Base-by-base conservation (phyloP, 2,797 vertebrate genomes). In the Coccyzus lansbergi region DNA sequence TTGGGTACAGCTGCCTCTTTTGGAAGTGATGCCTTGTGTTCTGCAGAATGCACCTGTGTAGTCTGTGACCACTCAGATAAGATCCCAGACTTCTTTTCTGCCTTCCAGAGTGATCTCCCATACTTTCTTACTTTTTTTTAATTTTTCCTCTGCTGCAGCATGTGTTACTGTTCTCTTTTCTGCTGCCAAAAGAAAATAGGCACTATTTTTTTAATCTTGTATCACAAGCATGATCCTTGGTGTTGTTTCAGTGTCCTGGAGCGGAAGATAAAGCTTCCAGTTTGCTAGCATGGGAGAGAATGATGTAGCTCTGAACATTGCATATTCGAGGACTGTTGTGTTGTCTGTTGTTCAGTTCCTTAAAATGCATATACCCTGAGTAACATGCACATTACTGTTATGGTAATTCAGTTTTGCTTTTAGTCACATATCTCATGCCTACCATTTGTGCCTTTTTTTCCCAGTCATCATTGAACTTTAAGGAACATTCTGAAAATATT, bases 401-500 rank as follows among this genome's bases (percentile, higher is more conserved):
- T 81, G 60, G 38, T 86, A 60, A 55, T 70, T 78, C 49, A 64
- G 12, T 78, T 86, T 48, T 65, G 14, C 70, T 90, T 21, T 25
- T 70, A 44, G 67, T 62, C n/a, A 78, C 33, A 24, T 92, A 16
- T 83, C 46, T 95, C 42, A 69, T 18, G 15, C 76, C 34, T 87
- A 69, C 72, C 91, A 25, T 85, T 94, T 92, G 15, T 91, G 60
- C 40, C 96, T 19, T 24, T 96, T 96, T 96, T 95, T 22, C 92
- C 92, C n/a, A 98, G 98, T 96, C 97, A 20, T 97, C 97, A 19
- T 22, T 98, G 95, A 98, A 94, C 90, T 97, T 97, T 82, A 98
- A 98, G 86, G 98, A 98, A 83, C 97, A 97, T 93, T 93, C 97
- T 92, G 97, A 98, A 94, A 97, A 96, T 56, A 94, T 96, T 76